Evolutionary conservation across 2,888 invertebrate species (phyloP).

Genomic region (Andricus curvator): DNA sequence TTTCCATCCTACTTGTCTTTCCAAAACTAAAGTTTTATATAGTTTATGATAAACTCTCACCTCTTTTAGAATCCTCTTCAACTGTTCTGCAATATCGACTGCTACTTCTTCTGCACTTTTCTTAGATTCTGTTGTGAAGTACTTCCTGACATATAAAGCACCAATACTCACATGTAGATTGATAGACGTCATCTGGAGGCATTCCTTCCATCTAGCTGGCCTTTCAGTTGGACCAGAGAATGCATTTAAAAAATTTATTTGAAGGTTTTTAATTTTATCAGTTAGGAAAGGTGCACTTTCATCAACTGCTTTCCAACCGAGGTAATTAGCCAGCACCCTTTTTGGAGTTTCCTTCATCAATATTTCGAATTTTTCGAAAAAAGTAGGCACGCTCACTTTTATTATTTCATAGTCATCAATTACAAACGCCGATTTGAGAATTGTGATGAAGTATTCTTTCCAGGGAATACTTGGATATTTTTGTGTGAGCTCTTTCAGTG

Average conservation of each 20-base stretch:
- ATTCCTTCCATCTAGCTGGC: conserved; percentile 83
- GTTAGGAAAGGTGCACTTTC: conserved; percentile 72
- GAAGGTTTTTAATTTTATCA: conserved; percentile 69
- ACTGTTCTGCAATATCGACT: no score
- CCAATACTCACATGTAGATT: no score
- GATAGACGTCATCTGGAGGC: no score
- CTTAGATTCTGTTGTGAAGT: no score
- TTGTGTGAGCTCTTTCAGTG: no score
- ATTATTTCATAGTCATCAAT: conserved; percentile 85
- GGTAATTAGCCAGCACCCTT: conserved; percentile 80
- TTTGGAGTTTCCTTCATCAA: conserved; percentile 39
- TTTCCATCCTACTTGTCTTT: no score
- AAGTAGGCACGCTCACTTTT: conserved; percentile 87
- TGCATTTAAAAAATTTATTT: conserved; percentile 71
- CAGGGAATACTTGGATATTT: conserved; percentile 82
- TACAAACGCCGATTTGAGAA: conserved; percentile 83
- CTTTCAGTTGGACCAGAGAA: conserved; percentile 72
- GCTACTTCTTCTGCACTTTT: no score
- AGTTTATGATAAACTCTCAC: no score
- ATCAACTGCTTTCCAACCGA: conserved; percentile 79
- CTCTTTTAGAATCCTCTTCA: no score
- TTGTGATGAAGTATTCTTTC: conserved; percentile 88
- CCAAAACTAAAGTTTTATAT: no score
- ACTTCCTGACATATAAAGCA: no score
- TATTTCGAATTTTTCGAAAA: conserved; percentile 9